Evolutionary conservation across 2,888 invertebrate species (phyloP).

Genomic region (Aphidius colemani): DNA sequence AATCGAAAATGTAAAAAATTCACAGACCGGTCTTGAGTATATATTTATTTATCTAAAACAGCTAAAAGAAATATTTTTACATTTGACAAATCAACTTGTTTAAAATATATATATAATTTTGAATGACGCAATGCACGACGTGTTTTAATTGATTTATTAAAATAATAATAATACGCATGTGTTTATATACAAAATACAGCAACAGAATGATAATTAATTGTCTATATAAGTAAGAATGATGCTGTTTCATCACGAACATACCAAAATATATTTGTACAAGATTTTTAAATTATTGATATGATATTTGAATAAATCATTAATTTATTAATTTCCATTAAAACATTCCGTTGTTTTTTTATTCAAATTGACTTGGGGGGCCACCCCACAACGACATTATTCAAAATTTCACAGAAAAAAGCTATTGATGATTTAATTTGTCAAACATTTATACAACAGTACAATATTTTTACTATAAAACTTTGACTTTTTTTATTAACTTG

Average conservation of each 20-base stretch:
- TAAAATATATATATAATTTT: too few species aligned
- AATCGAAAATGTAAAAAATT: neutral
- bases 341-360: neutral
- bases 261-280: slow-evolving; percentile 31
- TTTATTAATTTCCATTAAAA: slow-evolving; percentile 10
- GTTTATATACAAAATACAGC: too few species aligned
- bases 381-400: slow-evolving; percentile 20
- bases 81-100: too few species aligned
- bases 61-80: too few species aligned
- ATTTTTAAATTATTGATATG: neutral
- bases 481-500: neutral
- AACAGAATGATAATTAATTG: slow-evolving; percentile 54
- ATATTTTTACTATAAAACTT: neutral
- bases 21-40: neutral
- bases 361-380: too few species aligned
- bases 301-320: slow-evolving; percentile 10
- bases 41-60: too few species aligned
- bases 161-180: too few species aligned
- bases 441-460: slow-evolving; percentile 18
- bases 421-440: slow-evolving; percentile 26
- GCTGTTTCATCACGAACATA: slow-evolving; percentile 53
- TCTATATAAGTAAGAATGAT: slow-evolving; percentile 52
- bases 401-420: slow-evolving; percentile 25
- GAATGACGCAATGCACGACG: too few species aligned
- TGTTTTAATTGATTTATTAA: too few species aligned